These are phyloP conservation scores for Tipula lateralis DNA, from an alignment of 2,888 invertebrate species.

Conservation along the genomic window DNA sequence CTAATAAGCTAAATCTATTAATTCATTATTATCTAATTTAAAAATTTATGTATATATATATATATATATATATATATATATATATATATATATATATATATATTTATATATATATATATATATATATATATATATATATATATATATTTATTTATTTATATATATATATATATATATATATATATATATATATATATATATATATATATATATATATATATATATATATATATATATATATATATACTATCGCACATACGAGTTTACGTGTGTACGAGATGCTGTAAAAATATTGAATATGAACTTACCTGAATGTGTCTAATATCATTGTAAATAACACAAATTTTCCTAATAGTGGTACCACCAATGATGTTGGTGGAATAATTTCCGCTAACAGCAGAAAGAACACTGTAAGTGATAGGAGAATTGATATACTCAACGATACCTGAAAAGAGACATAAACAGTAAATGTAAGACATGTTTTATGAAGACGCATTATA, in stretches of 20 bases:
- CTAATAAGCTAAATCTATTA: background rate
- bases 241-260: too few species aligned
- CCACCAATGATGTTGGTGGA: conserved; percentile 87
- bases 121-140: too few species aligned
- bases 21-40: background rate
- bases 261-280: background rate
- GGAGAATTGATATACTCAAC: conserved; percentile 89
- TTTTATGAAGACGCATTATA: too few species aligned
- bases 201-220: too few species aligned
- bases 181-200: too few species aligned
- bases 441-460: conserved; percentile 64
- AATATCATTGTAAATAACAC: conserved; percentile 95
- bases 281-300: background rate
- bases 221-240: too few species aligned
- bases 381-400: conserved; percentile 83
- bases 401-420: conserved; percentile 95
- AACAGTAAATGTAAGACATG: background rate
- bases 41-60: background rate
- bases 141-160: too few species aligned
- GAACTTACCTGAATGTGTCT: conserved; percentile 80
- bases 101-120: too few species aligned
- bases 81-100: too few species aligned
- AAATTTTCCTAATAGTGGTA: conserved; percentile 89
- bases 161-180: too few species aligned
- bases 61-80: background rate